Conservation (phyloP, 1,140 invertebrate species). For the Panagrolaimus sp. region DNA sequence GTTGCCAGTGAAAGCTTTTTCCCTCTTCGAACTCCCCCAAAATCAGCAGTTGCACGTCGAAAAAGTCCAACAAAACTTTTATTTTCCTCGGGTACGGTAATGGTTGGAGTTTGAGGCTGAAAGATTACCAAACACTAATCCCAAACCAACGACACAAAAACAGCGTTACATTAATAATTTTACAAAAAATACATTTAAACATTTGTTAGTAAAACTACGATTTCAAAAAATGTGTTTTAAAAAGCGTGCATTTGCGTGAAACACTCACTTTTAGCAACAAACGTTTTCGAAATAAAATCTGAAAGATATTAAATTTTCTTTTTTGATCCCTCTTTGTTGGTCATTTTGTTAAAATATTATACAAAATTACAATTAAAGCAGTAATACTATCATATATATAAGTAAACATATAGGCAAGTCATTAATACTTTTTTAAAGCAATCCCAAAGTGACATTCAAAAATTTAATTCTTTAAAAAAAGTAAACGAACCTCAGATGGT, state of each 20-base stretch:
- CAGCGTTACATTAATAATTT: background rate
- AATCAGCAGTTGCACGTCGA: background rate
- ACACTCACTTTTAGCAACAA: slow-evolving; percentile 37
- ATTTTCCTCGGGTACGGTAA: background rate
- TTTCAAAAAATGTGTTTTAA: background rate
- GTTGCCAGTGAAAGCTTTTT: too few species aligned
- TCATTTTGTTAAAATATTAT: too few species aligned
- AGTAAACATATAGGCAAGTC: too few species aligned
- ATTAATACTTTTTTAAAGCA: too few species aligned
- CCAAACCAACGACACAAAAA: background rate
- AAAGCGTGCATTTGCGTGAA: background rate
- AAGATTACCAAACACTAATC: background rate
- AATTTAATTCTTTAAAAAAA: too few species aligned
- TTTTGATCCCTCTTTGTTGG: too few species aligned
- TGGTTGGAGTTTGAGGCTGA: slow-evolving; percentile 7
- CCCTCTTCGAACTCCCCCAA: background rate
- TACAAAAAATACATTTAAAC: background rate
- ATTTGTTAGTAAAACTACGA: too few species aligned
- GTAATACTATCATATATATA: too few species aligned
- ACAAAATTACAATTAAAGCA: too few species aligned
- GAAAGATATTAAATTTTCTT: slow-evolving; percentile 19
- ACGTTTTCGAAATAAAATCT: slow-evolving; percentile 30
- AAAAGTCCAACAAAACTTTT: background rate
- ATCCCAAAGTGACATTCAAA: too few species aligned
- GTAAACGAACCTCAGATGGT: slow-evolving; percentile 34